Conservation (phyloP, 2,113 vertebrate species). For the Indicator indicator region DNA sequence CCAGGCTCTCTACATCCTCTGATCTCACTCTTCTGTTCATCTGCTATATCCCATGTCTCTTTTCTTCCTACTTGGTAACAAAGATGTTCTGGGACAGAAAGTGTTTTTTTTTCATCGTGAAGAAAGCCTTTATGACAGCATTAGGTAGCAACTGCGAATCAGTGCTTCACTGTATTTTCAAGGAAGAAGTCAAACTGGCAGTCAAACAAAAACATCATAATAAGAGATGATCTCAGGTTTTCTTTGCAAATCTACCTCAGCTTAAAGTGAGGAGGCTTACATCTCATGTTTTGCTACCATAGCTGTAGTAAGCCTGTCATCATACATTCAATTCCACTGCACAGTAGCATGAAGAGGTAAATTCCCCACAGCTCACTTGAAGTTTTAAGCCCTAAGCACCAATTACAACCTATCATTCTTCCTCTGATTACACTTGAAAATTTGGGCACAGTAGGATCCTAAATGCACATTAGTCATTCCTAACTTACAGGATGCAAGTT, state of each 20-base stretch:
- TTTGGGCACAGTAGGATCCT: neutral
- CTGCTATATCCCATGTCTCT: neutral
- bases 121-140: neutral
- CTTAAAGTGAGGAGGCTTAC: neutral
- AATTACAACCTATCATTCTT: neutral
- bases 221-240: neutral
- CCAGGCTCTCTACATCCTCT: neutral
- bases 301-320: neutral
- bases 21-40: neutral
- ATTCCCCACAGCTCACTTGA: neutral
- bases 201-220: neutral
- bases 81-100: neutral
- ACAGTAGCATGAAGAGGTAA: neutral
- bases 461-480: neutral
- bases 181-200: neutral
- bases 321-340: neutral
- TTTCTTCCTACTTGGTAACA: neutral
- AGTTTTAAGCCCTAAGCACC: neutral
- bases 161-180: neutral
- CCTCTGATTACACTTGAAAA: neutral
- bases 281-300: neutral
- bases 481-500: neutral
- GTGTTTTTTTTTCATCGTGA: neutral
- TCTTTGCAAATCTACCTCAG: neutral
- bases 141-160: neutral